A percentile compares a stretch with the other conserved stretches of the same genome.
phyloP scores from a whole-genome alignment of 2,113 vertebrate species.

The Serilophus lunatus region DNA sequence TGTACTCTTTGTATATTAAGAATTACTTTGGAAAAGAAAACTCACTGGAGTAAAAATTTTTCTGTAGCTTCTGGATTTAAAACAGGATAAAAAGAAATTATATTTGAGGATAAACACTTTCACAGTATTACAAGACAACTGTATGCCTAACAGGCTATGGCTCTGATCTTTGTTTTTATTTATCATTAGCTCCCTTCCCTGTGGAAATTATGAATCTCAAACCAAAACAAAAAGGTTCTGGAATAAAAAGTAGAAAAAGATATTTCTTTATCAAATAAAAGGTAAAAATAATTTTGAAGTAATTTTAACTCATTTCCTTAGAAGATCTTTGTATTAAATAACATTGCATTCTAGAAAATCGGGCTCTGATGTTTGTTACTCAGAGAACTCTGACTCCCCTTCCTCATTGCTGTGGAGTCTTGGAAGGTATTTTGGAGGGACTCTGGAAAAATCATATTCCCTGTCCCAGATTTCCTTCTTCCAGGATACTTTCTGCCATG shows the following conservation, averaged over 20 bases:
- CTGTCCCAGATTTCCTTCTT: background rate
- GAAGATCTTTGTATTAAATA: background rate
- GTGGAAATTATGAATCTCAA: background rate
- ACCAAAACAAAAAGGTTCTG: background rate
- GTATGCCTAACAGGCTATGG: background rate
- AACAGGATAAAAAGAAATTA: background rate
- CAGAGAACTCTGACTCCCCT: background rate
- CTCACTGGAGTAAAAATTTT: background rate
- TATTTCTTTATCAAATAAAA: background rate
- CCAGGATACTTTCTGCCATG: background rate
- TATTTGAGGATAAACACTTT: background rate
- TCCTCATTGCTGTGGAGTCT: background rate
- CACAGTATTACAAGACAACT: background rate
- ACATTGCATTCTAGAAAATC: background rate
- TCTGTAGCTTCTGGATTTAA: background rate
- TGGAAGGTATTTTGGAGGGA: background rate
- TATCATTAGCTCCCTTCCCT: background rate
- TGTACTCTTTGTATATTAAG: fast-evolving
- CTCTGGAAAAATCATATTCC: fast-evolving
- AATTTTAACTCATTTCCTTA: background rate
- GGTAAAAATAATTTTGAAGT: background rate
- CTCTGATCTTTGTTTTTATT: background rate
- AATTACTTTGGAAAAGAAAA: background rate
- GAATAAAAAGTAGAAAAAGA: background rate
- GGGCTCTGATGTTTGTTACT: background rate